Conservation (phyloP, 1,140 invertebrate species). For the Tenebrio molitor region DNA sequence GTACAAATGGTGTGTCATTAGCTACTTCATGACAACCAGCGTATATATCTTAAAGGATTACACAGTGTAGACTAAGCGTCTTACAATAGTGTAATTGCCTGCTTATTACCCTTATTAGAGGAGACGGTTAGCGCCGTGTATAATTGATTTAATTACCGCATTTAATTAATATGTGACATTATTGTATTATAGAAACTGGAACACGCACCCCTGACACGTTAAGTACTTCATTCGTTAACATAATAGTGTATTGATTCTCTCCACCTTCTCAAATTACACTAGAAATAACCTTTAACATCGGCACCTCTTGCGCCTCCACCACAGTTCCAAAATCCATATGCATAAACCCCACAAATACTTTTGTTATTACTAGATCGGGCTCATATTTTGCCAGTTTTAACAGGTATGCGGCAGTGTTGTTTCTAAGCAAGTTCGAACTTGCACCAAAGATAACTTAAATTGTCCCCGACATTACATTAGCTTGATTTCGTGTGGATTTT, state of each 20-base stretch:
- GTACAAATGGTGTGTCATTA: slow-evolving; percentile 38
- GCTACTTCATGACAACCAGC: slow-evolving; percentile 31
- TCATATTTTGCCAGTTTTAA: too few relatives aligned
- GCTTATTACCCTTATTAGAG: slow-evolving; percentile 41
- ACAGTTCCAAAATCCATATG: slow-evolving; percentile 12
- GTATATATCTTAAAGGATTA: slow-evolving; percentile 29
- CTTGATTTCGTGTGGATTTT: not conserved
- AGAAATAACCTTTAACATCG: slow-evolving; percentile 16
- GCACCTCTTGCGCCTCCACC: not conserved
- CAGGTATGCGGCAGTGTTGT: too few relatives aligned
- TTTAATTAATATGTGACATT: slow-evolving; percentile 42
- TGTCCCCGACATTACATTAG: not conserved
- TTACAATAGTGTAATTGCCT: slow-evolving; percentile 40
- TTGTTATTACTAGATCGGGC: slow-evolving; percentile 31
- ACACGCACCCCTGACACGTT: slow-evolving; percentile 10
- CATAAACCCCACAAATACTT: slow-evolving; percentile 12
- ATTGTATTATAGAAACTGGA: slow-evolving; percentile 58
- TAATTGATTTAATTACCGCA: slow-evolving; percentile 42
- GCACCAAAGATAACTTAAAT: slow-evolving; percentile 1
- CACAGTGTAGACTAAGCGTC: slow-evolving; percentile 32
- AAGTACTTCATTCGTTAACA: slow-evolving; percentile 30
- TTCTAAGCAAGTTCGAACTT: slow-evolving; percentile 7
- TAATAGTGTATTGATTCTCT: slow-evolving; percentile 35
- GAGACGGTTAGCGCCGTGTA: slow-evolving; percentile 29
- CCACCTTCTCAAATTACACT: slow-evolving; percentile 4